Evolutionary conservation across 2,888 invertebrate species (phyloP), one percentile per base, ranked within the genome.

Genomic region (Dasypogon diadema): DNA sequence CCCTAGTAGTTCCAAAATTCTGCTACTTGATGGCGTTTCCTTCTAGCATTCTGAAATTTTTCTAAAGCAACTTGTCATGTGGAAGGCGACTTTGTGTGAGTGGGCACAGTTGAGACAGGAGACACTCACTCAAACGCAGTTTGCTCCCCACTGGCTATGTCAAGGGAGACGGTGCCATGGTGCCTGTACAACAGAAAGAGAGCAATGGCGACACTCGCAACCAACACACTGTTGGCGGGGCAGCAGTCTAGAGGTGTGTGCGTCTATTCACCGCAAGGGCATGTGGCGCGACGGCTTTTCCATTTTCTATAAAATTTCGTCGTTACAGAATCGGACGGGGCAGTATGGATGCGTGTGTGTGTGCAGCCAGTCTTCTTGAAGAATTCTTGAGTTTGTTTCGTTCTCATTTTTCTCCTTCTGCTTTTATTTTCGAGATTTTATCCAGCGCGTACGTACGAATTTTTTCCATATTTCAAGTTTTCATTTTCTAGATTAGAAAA

Each of bases 11-110:
- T 30, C 18, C 14, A 63, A 6, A 58, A 79, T 77, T 77, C 12
- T 8, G 21, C 72, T 21, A 80, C 80, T 80, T 81, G 3, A 76
- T 81, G 79, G 79, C 75, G 77, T 56, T 80, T 74, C 70, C 76
- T 74, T 76, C 73, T 54, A 76, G 76, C 76, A 54, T 65, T 76
- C 78, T 77, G 77, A 78, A 78, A 78, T 76, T 77, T 78, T 77
- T 78, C 77, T 77, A 76, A 79, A 78, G 79, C 77, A 79, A 79
- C 79, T 79, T 79, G 79, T 79, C 79, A 79, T 77, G 75, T 78
- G 46, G 75, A 65, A 14, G n/a, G 22, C 4, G 12, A 16, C 18
- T 10, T 30, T 70, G 54, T 70, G 70, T 70, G 51, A 55, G 75
- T 70, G 77, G 68, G 8, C 8, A 12, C n/a, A 42, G 56, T 72